Conservation (phyloP, 2,888 invertebrate species). For the Dorcus parallelipipedus region DNA sequence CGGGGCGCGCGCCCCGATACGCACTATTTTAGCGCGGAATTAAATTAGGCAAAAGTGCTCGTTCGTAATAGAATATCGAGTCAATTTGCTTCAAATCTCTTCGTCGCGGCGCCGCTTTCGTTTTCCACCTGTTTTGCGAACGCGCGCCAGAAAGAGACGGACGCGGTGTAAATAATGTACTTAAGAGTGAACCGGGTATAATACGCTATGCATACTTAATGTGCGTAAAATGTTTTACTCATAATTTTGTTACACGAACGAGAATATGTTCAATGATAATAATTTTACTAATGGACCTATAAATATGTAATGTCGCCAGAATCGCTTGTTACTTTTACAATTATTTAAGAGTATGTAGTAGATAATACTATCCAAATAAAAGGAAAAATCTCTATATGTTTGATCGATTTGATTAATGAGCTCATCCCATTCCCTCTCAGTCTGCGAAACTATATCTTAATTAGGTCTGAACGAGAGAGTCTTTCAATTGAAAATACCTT, state of each 20-base stretch:
- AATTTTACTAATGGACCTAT: not conserved
- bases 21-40: slow-evolving; percentile 17
- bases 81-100: slow-evolving; percentile 32
- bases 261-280: slow-evolving; percentile 1
- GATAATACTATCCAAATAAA: too few species aligned
- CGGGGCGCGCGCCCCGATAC: not conserved
- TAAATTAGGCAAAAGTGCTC: slow-evolving; percentile 35
- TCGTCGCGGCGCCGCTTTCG: not conserved
- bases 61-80: slow-evolving; percentile 32
- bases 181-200: slow-evolving; percentile 33
- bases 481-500: too few species aligned
- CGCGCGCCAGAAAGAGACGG: slow-evolving; percentile 10
- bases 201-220: slow-evolving; percentile 44
- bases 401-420: too few species aligned
- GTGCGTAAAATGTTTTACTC: slow-evolving; percentile 42
- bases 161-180: slow-evolving; percentile 21
- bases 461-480: too few species aligned
- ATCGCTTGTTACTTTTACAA: too few species aligned
- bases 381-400: too few species aligned
- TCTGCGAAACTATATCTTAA: too few species aligned
- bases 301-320: too few species aligned
- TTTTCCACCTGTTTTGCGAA: not conserved
- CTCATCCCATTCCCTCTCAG: too few species aligned
- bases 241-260: slow-evolving; percentile 37
- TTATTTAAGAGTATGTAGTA: too few species aligned